Conservation (phyloP, 2,888 invertebrate species). For the Syrista parreyssii region DNA sequence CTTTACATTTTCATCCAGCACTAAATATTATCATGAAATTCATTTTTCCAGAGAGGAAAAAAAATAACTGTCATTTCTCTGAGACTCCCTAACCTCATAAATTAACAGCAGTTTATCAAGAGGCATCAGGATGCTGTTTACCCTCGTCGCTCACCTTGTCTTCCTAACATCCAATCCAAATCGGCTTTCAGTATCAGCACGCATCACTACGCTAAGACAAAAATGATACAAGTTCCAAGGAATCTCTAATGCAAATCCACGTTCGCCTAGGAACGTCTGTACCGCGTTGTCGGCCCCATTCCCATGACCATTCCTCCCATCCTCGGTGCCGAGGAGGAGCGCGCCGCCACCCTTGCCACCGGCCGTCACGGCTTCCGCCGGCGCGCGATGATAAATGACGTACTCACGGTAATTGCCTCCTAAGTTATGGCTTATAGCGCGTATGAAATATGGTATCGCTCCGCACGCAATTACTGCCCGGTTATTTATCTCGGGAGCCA, state of each 20-base stretch:
- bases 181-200: conserved; percentile 6
- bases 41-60: neutral
- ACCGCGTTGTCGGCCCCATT: conserved; percentile 14
- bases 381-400: conserved; percentile 69
- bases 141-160: neutral
- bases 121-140: neutral
- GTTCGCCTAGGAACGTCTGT: conserved; percentile 19
- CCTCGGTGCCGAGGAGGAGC: conserved; percentile 17
- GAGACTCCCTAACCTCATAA: neutral
- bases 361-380: conserved; percentile 40
- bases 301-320: conserved; percentile 19
- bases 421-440: conserved; percentile 72
- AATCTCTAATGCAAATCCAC: conserved; percentile 20
- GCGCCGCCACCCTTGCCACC: conserved; percentile 33
- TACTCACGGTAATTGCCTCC: conserved; percentile 72
- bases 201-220: neutral
- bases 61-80: neutral
- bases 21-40: neutral
- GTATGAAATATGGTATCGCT: conserved; percentile 72
- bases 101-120: neutral
- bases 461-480: conserved; percentile 71
- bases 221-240: conserved; percentile 9
- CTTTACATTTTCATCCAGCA: neutral
- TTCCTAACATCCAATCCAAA: conserved; percentile 1
- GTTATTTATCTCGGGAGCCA: conserved; percentile 68